Evolutionary conservation across 2,113 vertebrate species (phyloP), one percentile per base, ranked within the genome.

Genomic region (Apteryx mantelli): DNA sequence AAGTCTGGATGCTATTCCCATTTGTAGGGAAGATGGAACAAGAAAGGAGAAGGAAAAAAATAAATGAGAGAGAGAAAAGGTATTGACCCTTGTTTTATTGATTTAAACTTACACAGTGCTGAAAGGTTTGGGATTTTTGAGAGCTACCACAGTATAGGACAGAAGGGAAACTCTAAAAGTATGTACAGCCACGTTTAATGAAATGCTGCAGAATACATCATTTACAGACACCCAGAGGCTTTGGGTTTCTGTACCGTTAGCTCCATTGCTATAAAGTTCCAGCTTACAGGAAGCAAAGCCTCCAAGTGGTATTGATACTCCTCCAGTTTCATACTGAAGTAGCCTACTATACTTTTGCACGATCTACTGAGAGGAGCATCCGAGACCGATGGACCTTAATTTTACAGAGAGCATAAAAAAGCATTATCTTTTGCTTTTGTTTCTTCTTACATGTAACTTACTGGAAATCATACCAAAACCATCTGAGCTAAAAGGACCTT

Each of bases 251-350:
- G 25, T 22, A 36, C 11, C 3, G 26, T 83, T 42, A 64, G 65
- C 20, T 78, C 64, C 40, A 53, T 22, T 2, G 0, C 42, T 24
- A 13, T 1, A 2, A 53, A 65, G 28, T 7, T 74, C 18, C 70
- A 74, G 44, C 40, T 85, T 25, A n/a, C 17, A 56, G 50, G 30
- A 24, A 13, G 14, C 28, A 70, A 70, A 70, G 44, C 36, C 69
- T 70, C 28, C 0, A 0, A 66, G 44, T 4, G 6, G 24, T 14
- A 30, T 9, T 42, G 38, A 6, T 28, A 38, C 15, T n/a, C 50
- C 4, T 24, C 20, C 55, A 32, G 20, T 12, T 89, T 40, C 86
- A 36, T 21, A 32, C 1, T 36, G 13, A 61, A 70, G 40, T 19
- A 28, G 18, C 50, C 65, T 66, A 15, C 68, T 36, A 38, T 4